Conservation (phyloP, 2,113 vertebrate species). For the Sphyrna mokarran region DNA sequence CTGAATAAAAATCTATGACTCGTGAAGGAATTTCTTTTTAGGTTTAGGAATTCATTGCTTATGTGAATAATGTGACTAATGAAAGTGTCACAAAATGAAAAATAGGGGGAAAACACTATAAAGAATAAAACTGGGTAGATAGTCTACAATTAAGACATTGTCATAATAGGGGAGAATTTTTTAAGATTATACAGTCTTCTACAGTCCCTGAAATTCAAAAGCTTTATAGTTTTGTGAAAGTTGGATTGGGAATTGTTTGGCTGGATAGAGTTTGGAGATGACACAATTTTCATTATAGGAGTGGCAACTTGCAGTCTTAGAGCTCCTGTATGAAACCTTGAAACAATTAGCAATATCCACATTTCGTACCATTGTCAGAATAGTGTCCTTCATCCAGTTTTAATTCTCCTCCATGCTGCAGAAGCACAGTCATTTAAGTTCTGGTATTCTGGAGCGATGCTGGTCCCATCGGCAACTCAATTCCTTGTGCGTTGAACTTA, state of each 20-base stretch:
- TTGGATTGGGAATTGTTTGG: background rate
- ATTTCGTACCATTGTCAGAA: background rate
- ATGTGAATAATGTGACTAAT: background rate
- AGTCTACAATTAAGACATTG: no score
- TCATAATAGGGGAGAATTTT: background rate
- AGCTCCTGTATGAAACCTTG: background rate
- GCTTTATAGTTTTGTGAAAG: background rate
- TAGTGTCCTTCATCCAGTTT: constrained; percentile 7
- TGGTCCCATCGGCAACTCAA: constrained; percentile 1
- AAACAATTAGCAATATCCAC: background rate
- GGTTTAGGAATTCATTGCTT: background rate
- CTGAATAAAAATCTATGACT: background rate
- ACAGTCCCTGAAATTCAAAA: background rate
- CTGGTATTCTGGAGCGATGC: background rate
- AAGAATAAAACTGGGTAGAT: background rate
- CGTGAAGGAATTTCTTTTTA: background rate
- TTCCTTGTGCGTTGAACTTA: background rate
- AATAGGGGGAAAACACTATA: background rate
- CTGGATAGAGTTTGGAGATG: background rate
- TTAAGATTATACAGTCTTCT: background rate
- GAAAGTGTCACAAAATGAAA: background rate
- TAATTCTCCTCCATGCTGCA: background rate
- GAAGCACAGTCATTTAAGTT: background rate
- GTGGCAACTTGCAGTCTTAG: background rate
- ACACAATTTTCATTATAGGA: background rate